These are phyloP conservation scores for Clupea harengus DNA, from an alignment of 2,113 vertebrate species.

Conservation along the genomic window DNA sequence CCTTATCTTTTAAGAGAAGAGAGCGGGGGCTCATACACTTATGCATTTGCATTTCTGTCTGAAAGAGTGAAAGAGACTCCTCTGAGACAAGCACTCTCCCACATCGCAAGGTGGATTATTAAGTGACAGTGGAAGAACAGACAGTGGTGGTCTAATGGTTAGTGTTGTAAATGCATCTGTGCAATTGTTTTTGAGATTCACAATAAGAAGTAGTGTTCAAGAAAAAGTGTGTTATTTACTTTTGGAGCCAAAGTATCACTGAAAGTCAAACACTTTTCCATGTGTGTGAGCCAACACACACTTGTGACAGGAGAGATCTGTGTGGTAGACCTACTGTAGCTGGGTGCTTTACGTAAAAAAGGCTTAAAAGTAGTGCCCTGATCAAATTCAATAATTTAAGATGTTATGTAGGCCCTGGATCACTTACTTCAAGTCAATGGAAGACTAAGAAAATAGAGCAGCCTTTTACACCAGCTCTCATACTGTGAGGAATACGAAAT, in stretches of 20 bases:
- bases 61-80: neutral
- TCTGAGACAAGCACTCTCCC: neutral
- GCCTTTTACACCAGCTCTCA: neutral
- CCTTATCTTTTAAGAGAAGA: constrained; percentile 27
- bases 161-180: neutral
- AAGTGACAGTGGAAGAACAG: neutral
- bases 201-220: neutral
- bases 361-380: neutral
- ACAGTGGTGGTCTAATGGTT: neutral
- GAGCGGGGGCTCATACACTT: neutral
- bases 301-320: neutral
- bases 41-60: constrained; percentile 1
- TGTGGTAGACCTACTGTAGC: neutral
- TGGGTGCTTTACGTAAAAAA: constrained; percentile 1
- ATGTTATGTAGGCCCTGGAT: constrained; percentile 18
- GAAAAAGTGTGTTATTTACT: constrained; percentile 22
- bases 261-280: neutral
- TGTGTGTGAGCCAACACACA: neutral
- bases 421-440: constrained; percentile 5
- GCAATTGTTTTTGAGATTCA: neutral
- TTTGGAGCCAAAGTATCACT: neutral
- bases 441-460: constrained; percentile 4
- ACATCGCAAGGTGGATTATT: neutral
- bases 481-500: constrained; percentile 13
- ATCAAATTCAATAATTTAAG: constrained; percentile 34